Conservation (phyloP, 2,113 vertebrate genomes). For the Cygnus atratus region DNA sequence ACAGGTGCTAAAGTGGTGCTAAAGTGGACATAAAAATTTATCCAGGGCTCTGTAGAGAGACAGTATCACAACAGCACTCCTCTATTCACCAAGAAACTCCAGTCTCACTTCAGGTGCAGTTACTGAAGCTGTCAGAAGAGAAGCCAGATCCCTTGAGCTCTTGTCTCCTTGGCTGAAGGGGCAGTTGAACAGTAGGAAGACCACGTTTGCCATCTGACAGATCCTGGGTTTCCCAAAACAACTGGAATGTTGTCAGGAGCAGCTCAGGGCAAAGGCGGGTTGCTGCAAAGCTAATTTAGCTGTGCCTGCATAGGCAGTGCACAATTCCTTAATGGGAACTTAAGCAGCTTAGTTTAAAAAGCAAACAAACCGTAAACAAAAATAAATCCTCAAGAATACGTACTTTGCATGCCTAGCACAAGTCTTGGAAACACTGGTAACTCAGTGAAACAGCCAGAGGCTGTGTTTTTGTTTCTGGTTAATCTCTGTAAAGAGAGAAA, state of each 20-base stretch:
- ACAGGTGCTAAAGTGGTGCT: neutral
- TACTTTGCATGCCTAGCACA: neutral
- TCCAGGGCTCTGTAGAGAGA: neutral
- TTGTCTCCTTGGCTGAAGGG: neutral
- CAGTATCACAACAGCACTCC: neutral
- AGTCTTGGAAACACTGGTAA: neutral
- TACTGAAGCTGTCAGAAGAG: neutral
- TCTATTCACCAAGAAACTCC: neutral
- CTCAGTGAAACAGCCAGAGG: neutral
- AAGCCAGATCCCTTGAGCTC: neutral
- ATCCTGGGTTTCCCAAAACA: neutral
- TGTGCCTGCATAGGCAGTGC: neutral
- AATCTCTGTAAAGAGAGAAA: neutral
- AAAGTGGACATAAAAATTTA: neutral
- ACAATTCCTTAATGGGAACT: neutral
- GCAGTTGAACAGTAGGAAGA: neutral
- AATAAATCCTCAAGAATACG: neutral
- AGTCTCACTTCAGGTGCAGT: neutral
- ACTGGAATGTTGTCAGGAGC: neutral
- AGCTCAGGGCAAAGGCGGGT: neutral
- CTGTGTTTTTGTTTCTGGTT: neutral
- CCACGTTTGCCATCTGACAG: neutral
- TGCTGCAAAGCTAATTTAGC: slow-evolving; percentile 11
- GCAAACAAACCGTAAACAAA: slow-evolving; percentile 7
- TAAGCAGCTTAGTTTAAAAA: slow-evolving; percentile 16